Evolutionary conservation across 1,140 invertebrate genomes (phyloP).

Genomic region (Lasioglossum baleicum): DNA sequence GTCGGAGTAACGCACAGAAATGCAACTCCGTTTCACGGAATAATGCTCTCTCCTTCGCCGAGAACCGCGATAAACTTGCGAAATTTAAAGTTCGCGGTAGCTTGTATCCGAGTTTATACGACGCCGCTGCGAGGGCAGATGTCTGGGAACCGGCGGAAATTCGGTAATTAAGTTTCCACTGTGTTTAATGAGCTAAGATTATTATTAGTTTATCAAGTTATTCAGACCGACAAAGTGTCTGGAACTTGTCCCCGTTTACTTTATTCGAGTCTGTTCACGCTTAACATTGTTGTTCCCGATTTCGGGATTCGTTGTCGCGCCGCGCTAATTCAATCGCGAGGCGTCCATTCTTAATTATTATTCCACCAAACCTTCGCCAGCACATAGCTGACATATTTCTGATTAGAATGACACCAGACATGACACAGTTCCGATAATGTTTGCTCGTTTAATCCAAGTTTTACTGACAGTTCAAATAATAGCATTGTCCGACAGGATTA

Average conservation of each 20-base stretch:
- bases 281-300: neutral
- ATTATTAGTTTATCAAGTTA: conserved; percentile 40
- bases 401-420: too few species aligned
- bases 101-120: neutral
- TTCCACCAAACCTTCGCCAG: too few species aligned
- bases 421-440: too few species aligned
- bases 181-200: conserved; percentile 36
- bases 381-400: too few species aligned
- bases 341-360: too few species aligned
- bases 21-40: neutral
- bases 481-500: too few species aligned
- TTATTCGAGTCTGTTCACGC: neutral
- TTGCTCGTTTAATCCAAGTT: too few species aligned
- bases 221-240: conserved; percentile 1
- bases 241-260: neutral
- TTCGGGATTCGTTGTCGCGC: neutral
- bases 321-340: too few species aligned
- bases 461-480: too few species aligned
- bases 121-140: neutral
- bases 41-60: neutral
- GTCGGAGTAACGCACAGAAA: neutral
- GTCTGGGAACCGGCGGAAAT: neutral
- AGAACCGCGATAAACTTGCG: conserved; percentile 26
- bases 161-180: conserved; percentile 31
- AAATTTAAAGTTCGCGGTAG: conserved; percentile 31